Conservation (phyloP, 2,113 vertebrate genomes). For the Balaenoptera acutorostrata region DNA sequence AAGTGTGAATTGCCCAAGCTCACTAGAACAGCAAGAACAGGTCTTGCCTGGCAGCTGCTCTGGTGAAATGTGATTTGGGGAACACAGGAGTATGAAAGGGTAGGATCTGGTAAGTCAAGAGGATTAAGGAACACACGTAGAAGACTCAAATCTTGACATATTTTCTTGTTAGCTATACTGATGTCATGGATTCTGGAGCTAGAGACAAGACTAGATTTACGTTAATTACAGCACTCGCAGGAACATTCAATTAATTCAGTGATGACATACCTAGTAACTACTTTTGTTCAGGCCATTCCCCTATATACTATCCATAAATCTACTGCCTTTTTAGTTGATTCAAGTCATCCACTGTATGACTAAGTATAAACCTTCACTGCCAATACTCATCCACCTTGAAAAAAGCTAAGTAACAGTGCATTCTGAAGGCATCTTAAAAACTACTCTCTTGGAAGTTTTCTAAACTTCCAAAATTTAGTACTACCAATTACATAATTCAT, state of each 20-base stretch:
- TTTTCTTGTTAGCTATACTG: background rate
- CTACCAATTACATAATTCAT: conserved; percentile 1
- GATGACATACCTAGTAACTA: background rate
- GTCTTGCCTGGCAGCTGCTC: background rate
- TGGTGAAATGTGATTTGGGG: background rate
- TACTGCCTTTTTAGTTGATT: background rate
- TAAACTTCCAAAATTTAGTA: background rate
- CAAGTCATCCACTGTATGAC: background rate
- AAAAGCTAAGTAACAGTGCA: background rate
- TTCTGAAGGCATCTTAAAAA: background rate
- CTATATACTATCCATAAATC: background rate
- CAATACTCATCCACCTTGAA: background rate
- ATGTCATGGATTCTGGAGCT: background rate
- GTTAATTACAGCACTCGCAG: background rate
- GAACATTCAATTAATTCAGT: background rate
- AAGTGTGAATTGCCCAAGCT: background rate
- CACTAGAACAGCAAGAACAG: background rate
- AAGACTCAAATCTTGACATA: background rate
- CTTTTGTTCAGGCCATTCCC: background rate
- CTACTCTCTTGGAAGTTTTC: background rate
- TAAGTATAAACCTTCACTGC: background rate
- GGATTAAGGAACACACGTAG: background rate
- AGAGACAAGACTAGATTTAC: background rate
- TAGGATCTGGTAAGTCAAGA: background rate
- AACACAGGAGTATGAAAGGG: background rate